phyloP scores from a whole-genome alignment of 2,888 invertebrate genomes.

The Trypoxylon attenuatum region DNA sequence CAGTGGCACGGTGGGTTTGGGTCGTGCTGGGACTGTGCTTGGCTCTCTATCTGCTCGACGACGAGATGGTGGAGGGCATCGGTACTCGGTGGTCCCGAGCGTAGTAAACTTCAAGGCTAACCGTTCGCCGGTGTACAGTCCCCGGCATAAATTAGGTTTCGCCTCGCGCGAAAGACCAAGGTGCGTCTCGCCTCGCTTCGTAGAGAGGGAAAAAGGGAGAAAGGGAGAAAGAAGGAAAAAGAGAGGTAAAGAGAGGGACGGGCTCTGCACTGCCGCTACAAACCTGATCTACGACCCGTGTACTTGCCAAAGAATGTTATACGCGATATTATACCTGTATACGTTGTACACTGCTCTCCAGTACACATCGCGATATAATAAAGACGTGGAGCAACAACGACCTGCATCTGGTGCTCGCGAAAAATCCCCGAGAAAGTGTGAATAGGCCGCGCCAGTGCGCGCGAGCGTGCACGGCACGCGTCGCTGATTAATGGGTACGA shows the following conservation, averaged over 20 bases:
- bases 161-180: slow-evolving; percentile 11
- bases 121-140: slow-evolving; percentile 67
- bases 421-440: background rate
- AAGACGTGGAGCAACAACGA: background rate
- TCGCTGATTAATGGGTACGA: background rate
- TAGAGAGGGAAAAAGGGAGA: background rate
- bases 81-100: slow-evolving; percentile 41
- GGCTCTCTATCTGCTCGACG: slow-evolving; percentile 10
- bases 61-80: slow-evolving; percentile 55
- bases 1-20: background rate
- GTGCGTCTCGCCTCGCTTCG: slow-evolving; percentile 1
- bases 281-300: slow-evolving; percentile 4
- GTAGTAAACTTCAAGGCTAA: slow-evolving; percentile 66
- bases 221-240: background rate
- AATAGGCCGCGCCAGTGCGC: background rate
- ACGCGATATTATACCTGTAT: slow-evolving; percentile 28
- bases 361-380: background rate
- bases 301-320: slow-evolving; percentile 4
- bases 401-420: background rate
- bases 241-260: background rate
- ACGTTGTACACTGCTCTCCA: slow-evolving; percentile 5
- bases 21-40: background rate
- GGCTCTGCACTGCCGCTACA: background rate
- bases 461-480: background rate
- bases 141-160: slow-evolving; percentile 46